Evolutionary conservation across 2,113 vertebrate species (phyloP).

Genomic region (Anarhynchus alexandrinus): DNA sequence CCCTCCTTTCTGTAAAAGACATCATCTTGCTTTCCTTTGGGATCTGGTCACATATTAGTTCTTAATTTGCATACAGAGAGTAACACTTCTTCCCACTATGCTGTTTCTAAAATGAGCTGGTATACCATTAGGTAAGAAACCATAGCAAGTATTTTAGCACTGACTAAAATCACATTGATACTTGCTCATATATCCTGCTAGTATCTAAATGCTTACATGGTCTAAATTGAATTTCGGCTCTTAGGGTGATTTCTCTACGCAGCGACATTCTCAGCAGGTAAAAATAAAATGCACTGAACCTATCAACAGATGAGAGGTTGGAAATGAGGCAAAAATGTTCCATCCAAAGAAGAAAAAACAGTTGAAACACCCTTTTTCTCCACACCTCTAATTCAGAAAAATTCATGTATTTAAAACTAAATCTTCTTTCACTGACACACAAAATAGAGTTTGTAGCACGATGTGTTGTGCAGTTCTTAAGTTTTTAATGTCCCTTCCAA

Average conservation of each 20-base stretch:
- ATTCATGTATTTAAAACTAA: not conserved
- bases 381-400: not conserved
- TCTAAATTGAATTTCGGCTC: slow-evolving; percentile 41
- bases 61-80: not conserved
- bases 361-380: not conserved
- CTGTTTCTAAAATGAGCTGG: not conserved
- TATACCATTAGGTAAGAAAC: not conserved
- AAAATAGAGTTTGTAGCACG: not conserved
- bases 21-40: not conserved
- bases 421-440: not conserved
- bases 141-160: slow-evolving; percentile 39
- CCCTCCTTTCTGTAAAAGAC: not conserved
- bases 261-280: not conserved
- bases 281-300: not conserved
- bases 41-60: not conserved
- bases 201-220: not conserved
- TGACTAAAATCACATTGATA: not conserved
- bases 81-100: not conserved
- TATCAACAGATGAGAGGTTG: not conserved
- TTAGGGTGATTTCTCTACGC: not conserved
- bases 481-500: not conserved
- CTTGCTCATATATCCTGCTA: not conserved
- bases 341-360: not conserved
- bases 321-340: not conserved
- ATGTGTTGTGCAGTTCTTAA: not conserved